phyloP scores from a whole-genome alignment of 2,888 invertebrate genomes.

The Ypsolopha scabrella region DNA sequence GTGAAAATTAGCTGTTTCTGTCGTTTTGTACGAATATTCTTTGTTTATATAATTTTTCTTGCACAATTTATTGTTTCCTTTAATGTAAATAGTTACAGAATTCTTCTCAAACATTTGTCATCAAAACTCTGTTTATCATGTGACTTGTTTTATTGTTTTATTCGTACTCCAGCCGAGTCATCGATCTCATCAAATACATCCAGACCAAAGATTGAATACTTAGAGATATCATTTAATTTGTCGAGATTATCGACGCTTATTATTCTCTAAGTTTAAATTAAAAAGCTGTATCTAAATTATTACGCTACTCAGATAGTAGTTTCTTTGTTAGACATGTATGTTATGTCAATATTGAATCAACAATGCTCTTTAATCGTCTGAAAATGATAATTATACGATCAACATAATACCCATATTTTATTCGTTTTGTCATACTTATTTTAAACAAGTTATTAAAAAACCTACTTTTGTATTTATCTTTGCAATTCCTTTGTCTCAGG shows the following conservation, averaged over 20 bases:
- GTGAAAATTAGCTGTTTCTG: too few species aligned
- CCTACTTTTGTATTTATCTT: background rate
- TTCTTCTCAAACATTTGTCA: background rate
- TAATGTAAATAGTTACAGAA: background rate
- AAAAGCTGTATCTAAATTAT: slow-evolving; percentile 53
- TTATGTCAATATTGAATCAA: background rate
- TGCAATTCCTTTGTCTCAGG: background rate
- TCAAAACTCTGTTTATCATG: background rate
- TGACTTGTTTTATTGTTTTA: background rate
- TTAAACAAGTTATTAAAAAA: background rate
- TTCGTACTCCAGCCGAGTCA: slow-evolving; percentile 76
- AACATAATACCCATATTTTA: background rate
- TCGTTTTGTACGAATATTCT: too few species aligned
- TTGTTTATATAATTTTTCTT: too few species aligned
- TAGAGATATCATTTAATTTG: slow-evolving; percentile 29
- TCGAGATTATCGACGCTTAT: slow-evolving; percentile 41
- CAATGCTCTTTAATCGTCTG: background rate
- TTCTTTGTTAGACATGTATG: slow-evolving; percentile 20
- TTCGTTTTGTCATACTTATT: background rate
- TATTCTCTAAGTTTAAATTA: slow-evolving; percentile 46
- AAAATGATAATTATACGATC: background rate
- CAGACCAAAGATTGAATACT: slow-evolving; percentile 72
- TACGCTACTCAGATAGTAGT: slow-evolving; percentile 54
- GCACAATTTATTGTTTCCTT: too few species aligned
- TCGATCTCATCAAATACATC: slow-evolving; percentile 97